Evolutionary conservation across 2,797 vertebrate species (phyloP), one percentile per base, ranked within the genome.

Genomic region (Hypotaenidia okinawae): DNA sequence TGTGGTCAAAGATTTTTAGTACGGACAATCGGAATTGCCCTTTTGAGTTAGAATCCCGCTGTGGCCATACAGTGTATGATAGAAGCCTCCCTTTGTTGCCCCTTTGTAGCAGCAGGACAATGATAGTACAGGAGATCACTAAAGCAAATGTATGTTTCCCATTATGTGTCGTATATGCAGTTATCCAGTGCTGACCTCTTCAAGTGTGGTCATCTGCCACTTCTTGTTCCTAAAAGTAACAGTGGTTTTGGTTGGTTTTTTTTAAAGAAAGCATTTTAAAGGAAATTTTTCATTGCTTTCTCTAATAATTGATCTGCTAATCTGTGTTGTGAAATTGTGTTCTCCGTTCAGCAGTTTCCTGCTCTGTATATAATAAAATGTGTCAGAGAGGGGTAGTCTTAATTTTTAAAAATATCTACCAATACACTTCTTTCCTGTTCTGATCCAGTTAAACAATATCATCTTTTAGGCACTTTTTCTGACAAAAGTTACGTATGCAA

Each of bases 281-380:
- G 81, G 0, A 57, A 32, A 51, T 51, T 62, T 72, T 28, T 81
- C 27, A 14, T 87, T 11, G 5, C 32, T 87, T 68, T 69, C 62
- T 78, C 17, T 82, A 61, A 39, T 87, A 84, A 87, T 73, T 78
- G 55, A 85, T 90, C 52, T 73, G 64, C 32, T 81, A 78, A 91
- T 92, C 69, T 82, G 12, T 0, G 0, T 90, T 78, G 51, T 85
- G 75, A 86, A 87, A 86, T 91, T 82, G 59, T 66, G 9, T 78
- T 96, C 62, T 37, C 66, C 91, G 55, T 76, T 93, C 88, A 86
- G 58, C 73, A 57, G 37, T 94, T 94, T 93, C 24, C 63, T 89
- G 22, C 61, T 94, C 55, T 69, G 21, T 87, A 7, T 74, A 47
- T 88, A 70, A 86, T 79, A 78, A 86, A 88, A 81, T 2, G 23